Percentiles rank a stretch among this genome's conserved stretches.
Conservation (phyloP, 2,797 vertebrate species). For the Catamblyrhynchus diadema region DNA sequence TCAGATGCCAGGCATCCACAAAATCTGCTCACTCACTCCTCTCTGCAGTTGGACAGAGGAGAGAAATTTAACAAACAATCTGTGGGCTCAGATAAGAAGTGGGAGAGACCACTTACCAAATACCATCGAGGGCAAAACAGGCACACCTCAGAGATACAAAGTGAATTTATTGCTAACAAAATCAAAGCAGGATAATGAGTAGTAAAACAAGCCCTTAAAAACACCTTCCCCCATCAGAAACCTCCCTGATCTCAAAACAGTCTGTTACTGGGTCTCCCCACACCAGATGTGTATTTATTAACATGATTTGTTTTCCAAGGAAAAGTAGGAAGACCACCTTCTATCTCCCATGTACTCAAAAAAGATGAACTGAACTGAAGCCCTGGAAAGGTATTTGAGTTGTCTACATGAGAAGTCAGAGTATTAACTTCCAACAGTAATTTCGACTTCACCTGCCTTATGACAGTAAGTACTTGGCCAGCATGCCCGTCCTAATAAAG, state of each 20-base stretch:
- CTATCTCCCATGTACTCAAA: neutral
- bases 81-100: neutral
- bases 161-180: neutral
- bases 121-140: neutral
- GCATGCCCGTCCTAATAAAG: neutral
- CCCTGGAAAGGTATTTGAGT: neutral
- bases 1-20: neutral
- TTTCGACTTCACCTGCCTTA: neutral
- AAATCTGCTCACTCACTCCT: neutral
- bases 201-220: neutral
- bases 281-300: neutral
- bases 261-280: neutral
- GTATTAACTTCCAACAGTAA: neutral
- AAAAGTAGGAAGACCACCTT: neutral
- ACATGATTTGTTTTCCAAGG: neutral
- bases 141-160: neutral
- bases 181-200: neutral
- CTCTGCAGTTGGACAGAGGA: neutral
- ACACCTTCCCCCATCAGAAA: neutral
- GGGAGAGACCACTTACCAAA: neutral
- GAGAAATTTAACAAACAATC: neutral
- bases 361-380: neutral
- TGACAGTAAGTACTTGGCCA: neutral
- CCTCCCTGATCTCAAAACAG: neutral
- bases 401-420: neutral